phyloP scores from a whole-genome alignment of 2,113 vertebrate species.

The Hemiprocne comata region DNA sequence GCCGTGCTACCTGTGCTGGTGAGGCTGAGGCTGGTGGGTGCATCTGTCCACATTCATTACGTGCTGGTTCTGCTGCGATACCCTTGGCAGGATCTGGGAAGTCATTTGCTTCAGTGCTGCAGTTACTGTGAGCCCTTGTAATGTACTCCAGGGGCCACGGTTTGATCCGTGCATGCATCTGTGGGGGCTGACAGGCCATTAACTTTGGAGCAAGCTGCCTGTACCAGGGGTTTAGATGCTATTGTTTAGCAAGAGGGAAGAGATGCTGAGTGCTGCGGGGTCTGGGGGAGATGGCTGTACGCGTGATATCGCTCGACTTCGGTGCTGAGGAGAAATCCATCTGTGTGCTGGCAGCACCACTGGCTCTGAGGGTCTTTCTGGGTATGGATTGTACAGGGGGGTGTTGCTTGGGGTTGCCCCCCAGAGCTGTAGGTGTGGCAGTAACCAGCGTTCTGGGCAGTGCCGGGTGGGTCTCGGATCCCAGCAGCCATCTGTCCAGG shows the following conservation, averaged over 20 bases:
- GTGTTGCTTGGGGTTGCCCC: neutral
- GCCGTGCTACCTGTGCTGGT: neutral
- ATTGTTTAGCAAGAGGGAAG: neutral
- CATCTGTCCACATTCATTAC: neutral
- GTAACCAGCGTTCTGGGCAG: slow-evolving; percentile 25
- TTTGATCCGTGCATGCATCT: neutral
- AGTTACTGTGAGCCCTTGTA: neutral
- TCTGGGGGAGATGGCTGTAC: neutral
- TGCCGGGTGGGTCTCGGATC: neutral
- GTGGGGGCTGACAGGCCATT: neutral
- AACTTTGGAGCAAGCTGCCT: neutral
- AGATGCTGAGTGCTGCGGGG: neutral
- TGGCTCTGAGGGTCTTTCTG: neutral
- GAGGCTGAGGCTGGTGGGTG: neutral
- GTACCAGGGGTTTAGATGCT: neutral
- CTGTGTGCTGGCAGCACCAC: neutral
- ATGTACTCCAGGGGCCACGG: neutral
- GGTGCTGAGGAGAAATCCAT: neutral
- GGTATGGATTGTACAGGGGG: neutral
- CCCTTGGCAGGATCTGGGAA: neutral
- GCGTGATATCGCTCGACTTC: neutral
- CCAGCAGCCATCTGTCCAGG: slow-evolving; percentile 35
- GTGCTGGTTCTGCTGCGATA: neutral
- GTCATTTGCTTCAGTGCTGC: neutral
- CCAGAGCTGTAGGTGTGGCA: neutral